These are phyloP conservation scores for Eupithecia subumbrata DNA, from an alignment of 2,888 invertebrate species.

Conservation along the genomic window DNA sequence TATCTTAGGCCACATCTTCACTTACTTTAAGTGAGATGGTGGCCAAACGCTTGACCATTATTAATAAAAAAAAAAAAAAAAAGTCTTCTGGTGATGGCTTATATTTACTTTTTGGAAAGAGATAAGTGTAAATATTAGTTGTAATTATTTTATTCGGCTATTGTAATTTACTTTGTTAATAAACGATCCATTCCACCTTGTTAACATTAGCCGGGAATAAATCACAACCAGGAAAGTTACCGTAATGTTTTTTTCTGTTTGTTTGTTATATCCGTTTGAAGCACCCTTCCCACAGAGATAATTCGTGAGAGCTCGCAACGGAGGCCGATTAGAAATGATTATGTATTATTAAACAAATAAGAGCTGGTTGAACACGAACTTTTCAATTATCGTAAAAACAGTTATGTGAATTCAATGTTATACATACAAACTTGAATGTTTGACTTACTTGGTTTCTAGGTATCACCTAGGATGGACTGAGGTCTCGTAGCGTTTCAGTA, in stretches of 20 bases:
- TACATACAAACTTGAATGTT: neutral
- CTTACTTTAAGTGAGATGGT: no score
- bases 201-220: neutral
- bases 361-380: conserved; percentile 13
- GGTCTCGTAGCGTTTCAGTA: neutral
- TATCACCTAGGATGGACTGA: neutral
- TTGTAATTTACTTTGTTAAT: no score
- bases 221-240: neutral
- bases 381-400: conserved; percentile 13
- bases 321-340: conserved; percentile 14
- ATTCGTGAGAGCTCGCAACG: conserved; percentile 11
- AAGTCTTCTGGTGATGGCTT: no score
- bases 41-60: no score
- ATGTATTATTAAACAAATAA: conserved; percentile 23
- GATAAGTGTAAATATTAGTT: no score
- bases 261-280: conserved; percentile 3
- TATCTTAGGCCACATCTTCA: no score
- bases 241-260: neutral
- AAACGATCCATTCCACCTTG: neutral
- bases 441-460: neutral
- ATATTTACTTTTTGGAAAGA: no score
- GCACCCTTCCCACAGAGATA: conserved; percentile 2
- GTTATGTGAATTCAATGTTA: conserved; percentile 9
- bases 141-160: no score
- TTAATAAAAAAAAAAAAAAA: no score